These are phyloP conservation scores for Phymatocera aterrima DNA, from an alignment of 2,888 invertebrate species.

Conservation along the genomic window DNA sequence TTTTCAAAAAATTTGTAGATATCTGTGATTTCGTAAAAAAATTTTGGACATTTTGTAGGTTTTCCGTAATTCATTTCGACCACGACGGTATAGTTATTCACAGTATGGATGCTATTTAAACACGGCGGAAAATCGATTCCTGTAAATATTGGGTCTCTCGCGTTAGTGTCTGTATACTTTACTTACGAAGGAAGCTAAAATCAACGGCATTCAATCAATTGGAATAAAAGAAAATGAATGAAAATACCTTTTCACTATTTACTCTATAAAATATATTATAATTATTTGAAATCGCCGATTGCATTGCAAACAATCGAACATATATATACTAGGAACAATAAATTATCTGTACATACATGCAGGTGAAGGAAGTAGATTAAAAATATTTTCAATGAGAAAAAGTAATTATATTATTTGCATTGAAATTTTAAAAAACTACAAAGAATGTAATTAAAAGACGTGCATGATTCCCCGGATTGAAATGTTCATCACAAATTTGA, in stretches of 20 bases:
- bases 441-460: too few species aligned
- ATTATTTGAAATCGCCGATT: not conserved
- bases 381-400: not conserved
- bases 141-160: conserved; percentile 31
- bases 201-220: not conserved
- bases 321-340: not conserved
- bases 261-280: too few species aligned
- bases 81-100: conserved; percentile 5
- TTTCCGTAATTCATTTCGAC: too few species aligned
- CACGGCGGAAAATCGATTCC: not conserved
- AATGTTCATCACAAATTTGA: too few species aligned
- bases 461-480: too few species aligned
- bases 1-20: not conserved
- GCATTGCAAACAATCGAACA: not conserved
- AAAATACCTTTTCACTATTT: too few species aligned
- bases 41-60: too few species aligned
- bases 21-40: not conserved
- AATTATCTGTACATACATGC: not conserved
- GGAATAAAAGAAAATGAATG: not conserved
- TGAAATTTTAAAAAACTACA: too few species aligned
- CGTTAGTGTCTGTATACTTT: not conserved
- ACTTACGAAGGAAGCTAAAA: not conserved
- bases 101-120: not conserved
- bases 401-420: too few species aligned
- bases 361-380: not conserved